Evolutionary conservation across 2,888 invertebrate genomes (phyloP), one percentile per base, ranked within the genome.

Genomic region (Sesia apiformis): DNA sequence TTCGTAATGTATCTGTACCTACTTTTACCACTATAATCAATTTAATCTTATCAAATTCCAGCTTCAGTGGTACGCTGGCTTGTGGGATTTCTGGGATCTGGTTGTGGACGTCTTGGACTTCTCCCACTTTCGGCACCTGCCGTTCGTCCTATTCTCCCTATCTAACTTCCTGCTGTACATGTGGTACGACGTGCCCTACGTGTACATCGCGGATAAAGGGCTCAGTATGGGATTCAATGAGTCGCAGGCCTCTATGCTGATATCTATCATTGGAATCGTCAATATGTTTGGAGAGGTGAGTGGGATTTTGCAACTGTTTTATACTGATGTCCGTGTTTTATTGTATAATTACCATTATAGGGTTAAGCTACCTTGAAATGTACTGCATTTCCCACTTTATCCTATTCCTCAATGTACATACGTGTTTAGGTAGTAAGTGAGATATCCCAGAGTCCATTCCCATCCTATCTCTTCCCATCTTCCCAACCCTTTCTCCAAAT

Each of bases 131-230:
- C 82, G 90, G 53, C 95, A 95, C 78, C 91, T 91, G 38, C 91
- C 90, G 61, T 96, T 95, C 84, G 84, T 94, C 40, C 84, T 95
- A 54, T 97, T 97, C 85, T 93, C 95, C 39, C 76, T 97, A 38
- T 97, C 97, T 57, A 97, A 97, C 86, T 96, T 97, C 78, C 90
- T 97, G 38, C 90, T 98, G 60, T 97, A 97, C 89, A 94, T 95
- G 69, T 97, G 97, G 95, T 95, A 95, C 81, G 97, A 98, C 78
- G 96, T 97, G 55, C 97, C 97, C 3, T 98, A 98, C 79, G 95
- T 98, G 64, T 98, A 96, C 86, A 91, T 97, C 62, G 93, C 95
- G 3, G 97, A 97, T 75, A 93, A 93, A 75, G 95, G 94, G 5
- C 91, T 92, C 70, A 91, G 91, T 58, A 90, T 93, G 78, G 95